A percentile compares a stretch with the other conserved stretches of the same genome.
These are phyloP conservation scores for Macroteleia sp. DNA, from an alignment of 2,888 invertebrate species.

Conservation along the genomic window DNA sequence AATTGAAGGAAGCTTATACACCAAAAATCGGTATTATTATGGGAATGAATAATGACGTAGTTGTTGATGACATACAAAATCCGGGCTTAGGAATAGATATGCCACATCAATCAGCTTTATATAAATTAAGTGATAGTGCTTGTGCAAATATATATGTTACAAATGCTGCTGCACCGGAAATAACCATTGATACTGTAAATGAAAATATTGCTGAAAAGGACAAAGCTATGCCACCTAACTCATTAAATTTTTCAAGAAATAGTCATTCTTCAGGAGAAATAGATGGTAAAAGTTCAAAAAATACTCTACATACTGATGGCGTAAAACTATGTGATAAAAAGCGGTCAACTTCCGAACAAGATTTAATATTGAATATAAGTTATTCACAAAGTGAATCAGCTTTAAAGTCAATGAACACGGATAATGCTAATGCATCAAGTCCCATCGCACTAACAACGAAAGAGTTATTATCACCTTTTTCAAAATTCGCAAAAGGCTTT, in stretches of 20 bases:
- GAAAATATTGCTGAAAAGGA: constrained; percentile 72
- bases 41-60: constrained; percentile 76
- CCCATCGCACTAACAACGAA: constrained; percentile 88
- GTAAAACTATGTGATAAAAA: constrained; percentile 76
- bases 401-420: constrained; percentile 87
- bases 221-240: constrained; percentile 85
- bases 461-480: constrained; percentile 89
- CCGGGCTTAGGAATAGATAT: too few species aligned
- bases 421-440: constrained; percentile 86
- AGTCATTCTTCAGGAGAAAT: constrained; percentile 90
- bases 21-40: constrained; percentile 89
- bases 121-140: too few species aligned
- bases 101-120: too few species aligned
- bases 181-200: constrained; percentile 83
- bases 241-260: constrained; percentile 86
- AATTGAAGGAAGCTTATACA: constrained; percentile 85
- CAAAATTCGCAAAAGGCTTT: constrained; percentile 94
- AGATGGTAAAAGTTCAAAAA: constrained; percentile 78
- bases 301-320: constrained; percentile 67
- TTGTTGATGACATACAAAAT: constrained; percentile 57
- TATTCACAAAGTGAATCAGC: constrained; percentile 93
- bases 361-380: constrained; percentile 89
- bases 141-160: too few species aligned
- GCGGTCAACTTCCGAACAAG: constrained; percentile 87
- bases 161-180: constrained; percentile 87